A percentile compares a stretch with the other conserved stretches of the same genome.
Evolutionary conservation across 2,888 invertebrate species (phyloP).

Genomic region (Ichneumon xanthorius): DNA sequence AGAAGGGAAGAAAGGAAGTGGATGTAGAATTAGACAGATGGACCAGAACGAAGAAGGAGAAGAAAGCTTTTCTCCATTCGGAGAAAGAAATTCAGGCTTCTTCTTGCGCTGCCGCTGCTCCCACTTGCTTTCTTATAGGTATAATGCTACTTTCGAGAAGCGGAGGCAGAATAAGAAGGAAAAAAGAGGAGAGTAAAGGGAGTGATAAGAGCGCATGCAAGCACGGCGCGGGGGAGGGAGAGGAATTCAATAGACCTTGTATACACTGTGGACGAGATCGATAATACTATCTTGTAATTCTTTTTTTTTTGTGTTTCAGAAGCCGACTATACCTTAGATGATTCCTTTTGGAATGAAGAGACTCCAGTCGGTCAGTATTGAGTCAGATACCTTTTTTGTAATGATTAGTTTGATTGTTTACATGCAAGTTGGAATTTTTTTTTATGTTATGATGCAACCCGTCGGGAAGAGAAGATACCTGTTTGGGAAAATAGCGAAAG

Average conservation of each 20-base stretch:
- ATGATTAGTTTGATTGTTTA: neutral
- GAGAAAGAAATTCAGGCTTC: slow-evolving; percentile 9
- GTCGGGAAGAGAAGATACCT: no score
- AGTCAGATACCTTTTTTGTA: neutral
- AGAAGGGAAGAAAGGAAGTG: slow-evolving; percentile 47
- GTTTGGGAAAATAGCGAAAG: no score
- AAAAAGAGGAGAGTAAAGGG: slow-evolving; percentile 27
- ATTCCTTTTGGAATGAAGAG: slow-evolving; percentile 97
- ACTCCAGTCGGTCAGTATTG: slow-evolving; percentile 93
- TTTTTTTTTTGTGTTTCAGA: slow-evolving; percentile 88
- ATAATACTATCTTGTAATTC: slow-evolving; percentile 53
- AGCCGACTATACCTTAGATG: slow-evolving; percentile 96
- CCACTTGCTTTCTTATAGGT: slow-evolving; percentile 2
- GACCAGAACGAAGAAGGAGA: slow-evolving; percentile 46
- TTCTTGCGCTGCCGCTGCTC: neutral
- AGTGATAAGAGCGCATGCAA: slow-evolving; percentile 34
- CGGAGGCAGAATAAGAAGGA: neutral
- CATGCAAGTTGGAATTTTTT: neutral
- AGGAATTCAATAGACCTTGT: slow-evolving; percentile 47
- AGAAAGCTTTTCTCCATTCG: slow-evolving; percentile 48
- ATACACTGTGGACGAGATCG: slow-evolving; percentile 32
- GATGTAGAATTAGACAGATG: slow-evolving; percentile 63
- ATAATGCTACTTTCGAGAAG: slow-evolving; percentile 26
- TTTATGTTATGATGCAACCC: neutral
- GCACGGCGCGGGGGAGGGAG: slow-evolving; percentile 6